Base-by-base conservation (phyloP, 2,888 invertebrate species). In the Cheilosia impressa region DNA sequence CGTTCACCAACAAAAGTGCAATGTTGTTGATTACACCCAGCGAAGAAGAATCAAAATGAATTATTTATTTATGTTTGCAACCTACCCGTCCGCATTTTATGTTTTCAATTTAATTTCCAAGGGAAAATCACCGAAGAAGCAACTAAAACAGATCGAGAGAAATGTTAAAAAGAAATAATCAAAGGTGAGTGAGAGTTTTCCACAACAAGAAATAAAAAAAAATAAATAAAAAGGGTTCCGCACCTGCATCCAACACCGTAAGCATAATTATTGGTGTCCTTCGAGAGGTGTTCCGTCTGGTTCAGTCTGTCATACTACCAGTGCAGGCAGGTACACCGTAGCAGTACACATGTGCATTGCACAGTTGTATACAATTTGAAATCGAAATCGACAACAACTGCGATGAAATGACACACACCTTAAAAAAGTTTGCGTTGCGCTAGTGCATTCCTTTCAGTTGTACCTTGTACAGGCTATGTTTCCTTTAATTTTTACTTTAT, bases 151-250 rank as follows among this genome's bases (percentile, higher is more conserved):
- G 76, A 85, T 85, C 76, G 76, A 85, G 50, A 76, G 80, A 76
- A 85, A 85, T 85, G 85, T 85, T 81, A 85, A 85, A 80, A 85
- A 85, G 76, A 85, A 85, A 85, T 81, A 76, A 76, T 81, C 71
- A 55, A 50, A 85, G 85, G 85, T 85, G 72, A 85, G 84, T 79
- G 17, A 45, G 50, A 65, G 47, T 55, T 69, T 47, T 19, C 41
- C 27, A 45, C 17, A 22, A 4, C 13, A 57, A 10, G 7, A 45
- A 45, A 9, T 2, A 17, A 17, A 9, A n/a, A 41, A 24, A 19
- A 43, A 41, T n/a, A 41, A 60, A 41, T 43, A 2, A 62, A 58
- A 55, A 43, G 31, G 15, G 38, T 58, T 52, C 50, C 57, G 52
- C 60, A 75, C n/a, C 41, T 38, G 38, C 58, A 68, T 27, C 27